Evolutionary conservation across 2,113 vertebrate genomes (phyloP), one percentile per base, ranked within the genome.

Genomic region (Mohoua ochrocephala): DNA sequence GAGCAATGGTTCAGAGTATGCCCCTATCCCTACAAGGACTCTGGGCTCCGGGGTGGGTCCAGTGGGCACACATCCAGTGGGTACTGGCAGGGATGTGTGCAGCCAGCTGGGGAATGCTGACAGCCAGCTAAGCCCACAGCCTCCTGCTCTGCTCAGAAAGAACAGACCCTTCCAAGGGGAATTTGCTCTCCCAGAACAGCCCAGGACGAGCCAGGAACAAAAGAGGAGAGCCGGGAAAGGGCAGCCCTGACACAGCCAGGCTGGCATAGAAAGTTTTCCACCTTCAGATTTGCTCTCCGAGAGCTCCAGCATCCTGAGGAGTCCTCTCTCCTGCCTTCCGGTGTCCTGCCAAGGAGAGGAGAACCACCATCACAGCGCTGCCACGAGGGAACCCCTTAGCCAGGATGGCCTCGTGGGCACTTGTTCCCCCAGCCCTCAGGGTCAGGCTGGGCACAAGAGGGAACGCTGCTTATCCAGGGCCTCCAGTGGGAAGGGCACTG

Each of bases 291-390:
- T 97, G 75, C 91, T 70, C 78, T 98, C 98, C 3, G 98, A 98
- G 71, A 98, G 95, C 82, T 98, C 98, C 94, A 98, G 93, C 94
- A 98, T 96, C 89, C 64, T 98, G 74, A 98, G 97, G 71, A 98
- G 98, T 78, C 97, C 95, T 42, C 94, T 87, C 95, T 97, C 96
- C 68, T 10, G 91, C 33, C 6, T 85, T 64, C 85, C 67, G n/a
- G 53, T 41, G 33, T 87, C 95, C 98, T 98, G 94, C 44, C 33
- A 96, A 64, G 90, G 93, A 74, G 77, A 94, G 56, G 54, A 95
- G 70, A 91, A 95, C 47, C 65, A 39, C 57, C 5, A 27, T 95
- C 76, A 95, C 33, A 57, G 45, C 0, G 0, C 50, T 74, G 90
- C 42, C 23, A 1, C 0, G 0, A 65, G 33, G 35, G 26, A 70